Conservation (phyloP, 2,113 vertebrate genomes). For the Stegostoma tigrinum region DNA sequence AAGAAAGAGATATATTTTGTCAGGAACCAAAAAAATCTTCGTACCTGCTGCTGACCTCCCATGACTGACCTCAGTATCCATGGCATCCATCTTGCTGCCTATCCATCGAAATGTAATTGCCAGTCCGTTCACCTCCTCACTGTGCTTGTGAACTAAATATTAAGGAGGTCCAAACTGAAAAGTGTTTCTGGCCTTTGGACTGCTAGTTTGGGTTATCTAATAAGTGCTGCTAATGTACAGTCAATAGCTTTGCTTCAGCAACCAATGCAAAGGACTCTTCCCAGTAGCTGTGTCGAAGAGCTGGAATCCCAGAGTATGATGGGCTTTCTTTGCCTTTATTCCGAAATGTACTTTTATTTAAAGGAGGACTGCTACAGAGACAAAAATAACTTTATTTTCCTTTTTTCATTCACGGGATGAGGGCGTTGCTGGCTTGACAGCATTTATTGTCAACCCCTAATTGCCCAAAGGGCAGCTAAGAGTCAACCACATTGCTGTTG, state of each 20-base stretch:
- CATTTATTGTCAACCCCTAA: too few species aligned
- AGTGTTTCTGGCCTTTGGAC: not conserved
- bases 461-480: too few species aligned
- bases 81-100: too few species aligned
- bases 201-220: not conserved
- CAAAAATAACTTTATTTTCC: too few species aligned
- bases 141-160: not conserved
- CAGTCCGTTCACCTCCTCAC: not conserved
- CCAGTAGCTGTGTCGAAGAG: not conserved
- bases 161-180: not conserved
- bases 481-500: too few species aligned
- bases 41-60: not conserved
- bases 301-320: too few species aligned
- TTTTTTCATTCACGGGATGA: too few species aligned
- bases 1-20: not conserved
- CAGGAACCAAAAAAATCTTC: not conserved
- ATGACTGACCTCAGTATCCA: not conserved
- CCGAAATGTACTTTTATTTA: too few species aligned
- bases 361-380: too few species aligned
- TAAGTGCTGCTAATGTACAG: not conserved
- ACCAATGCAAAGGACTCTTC: too few species aligned
- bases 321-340: too few species aligned
- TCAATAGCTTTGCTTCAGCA: not conserved
- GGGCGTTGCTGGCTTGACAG: too few species aligned
- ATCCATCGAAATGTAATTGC: not conserved